phyloP scores from a whole-genome alignment of 2,888 invertebrate genomes.

The Xestoiulus laeticollis region DNA sequence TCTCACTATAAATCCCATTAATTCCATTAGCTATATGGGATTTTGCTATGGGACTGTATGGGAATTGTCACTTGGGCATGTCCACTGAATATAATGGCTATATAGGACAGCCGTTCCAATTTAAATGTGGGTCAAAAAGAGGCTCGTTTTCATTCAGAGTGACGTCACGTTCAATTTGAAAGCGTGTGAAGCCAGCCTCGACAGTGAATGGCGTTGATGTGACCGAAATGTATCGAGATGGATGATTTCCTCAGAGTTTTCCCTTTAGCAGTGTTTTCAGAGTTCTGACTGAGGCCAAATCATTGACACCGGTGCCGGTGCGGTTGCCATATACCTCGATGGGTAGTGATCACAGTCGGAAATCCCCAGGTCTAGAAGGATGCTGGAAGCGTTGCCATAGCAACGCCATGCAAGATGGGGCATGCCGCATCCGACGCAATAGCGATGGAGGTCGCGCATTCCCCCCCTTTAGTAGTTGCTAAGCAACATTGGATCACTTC shows the following conservation, averaged over 20 bases:
- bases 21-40: no score
- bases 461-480: background rate
- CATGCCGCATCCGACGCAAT: background rate
- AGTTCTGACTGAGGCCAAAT: background rate
- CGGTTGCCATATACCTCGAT: background rate
- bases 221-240: background rate
- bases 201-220: background rate
- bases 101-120: no score
- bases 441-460: slow-evolving; percentile 12
- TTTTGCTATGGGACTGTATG: no score
- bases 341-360: background rate
- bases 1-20: no score
- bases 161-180: no score
- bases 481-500: slow-evolving; percentile 34
- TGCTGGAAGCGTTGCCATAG: slow-evolving; percentile 8
- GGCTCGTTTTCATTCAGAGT: no score
- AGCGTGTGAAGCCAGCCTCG: background rate
- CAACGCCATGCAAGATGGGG: slow-evolving; percentile 15
- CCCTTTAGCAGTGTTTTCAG: background rate
- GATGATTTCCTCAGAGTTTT: background rate
- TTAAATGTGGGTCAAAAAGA: no score
- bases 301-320: background rate
- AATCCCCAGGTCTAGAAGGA: background rate
- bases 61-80: no score
- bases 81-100: no score